A percentile compares a stretch with the other conserved stretches of the same genome.
Evolutionary conservation across 2,888 invertebrate species (phyloP).

Genomic region (Linnaemya tessellans): DNA sequence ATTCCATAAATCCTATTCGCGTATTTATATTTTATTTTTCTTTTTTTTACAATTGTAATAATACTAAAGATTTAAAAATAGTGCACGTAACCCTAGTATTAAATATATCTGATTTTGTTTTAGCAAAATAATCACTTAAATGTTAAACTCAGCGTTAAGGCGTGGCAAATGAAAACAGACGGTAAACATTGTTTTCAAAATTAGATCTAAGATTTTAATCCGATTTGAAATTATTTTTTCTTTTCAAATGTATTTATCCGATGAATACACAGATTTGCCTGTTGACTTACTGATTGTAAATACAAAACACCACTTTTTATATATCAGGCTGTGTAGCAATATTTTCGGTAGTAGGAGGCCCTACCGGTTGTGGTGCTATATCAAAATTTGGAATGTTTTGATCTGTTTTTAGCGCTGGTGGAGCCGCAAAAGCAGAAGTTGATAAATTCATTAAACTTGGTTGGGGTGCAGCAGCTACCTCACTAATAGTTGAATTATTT

Average conservation of each 20-base stretch:
- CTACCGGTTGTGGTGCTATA: slow-evolving; percentile 75
- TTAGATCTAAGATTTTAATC: not conserved
- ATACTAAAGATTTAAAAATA: not conserved
- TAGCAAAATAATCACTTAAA: not conserved
- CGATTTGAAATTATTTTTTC: not conserved
- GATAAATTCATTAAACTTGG: slow-evolving; percentile 78
- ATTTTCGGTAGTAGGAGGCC: slow-evolving; percentile 74
- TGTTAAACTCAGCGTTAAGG: not conserved
- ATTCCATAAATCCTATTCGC: not conserved
- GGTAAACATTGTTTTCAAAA: not conserved
- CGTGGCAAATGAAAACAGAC: not conserved
- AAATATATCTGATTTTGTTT: not conserved
- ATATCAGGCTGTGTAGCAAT: slow-evolving; percentile 50
- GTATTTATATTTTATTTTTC: not conserved
- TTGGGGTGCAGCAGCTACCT: slow-evolving; percentile 61
- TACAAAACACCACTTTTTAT: not conserved
- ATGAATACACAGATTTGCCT: not conserved
- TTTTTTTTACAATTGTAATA: not conserved
- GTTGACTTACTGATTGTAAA: not conserved
- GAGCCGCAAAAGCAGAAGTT: slow-evolving; percentile 76
- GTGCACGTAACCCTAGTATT: not conserved
- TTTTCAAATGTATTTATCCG: not conserved
- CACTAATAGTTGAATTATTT: slow-evolving; percentile 6
- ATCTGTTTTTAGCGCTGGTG: slow-evolving; percentile 67
- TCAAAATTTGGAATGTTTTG: slow-evolving; percentile 69